Conservation (phyloP, 2,888 invertebrate genomes). For the Plemyria rubiginata region DNA sequence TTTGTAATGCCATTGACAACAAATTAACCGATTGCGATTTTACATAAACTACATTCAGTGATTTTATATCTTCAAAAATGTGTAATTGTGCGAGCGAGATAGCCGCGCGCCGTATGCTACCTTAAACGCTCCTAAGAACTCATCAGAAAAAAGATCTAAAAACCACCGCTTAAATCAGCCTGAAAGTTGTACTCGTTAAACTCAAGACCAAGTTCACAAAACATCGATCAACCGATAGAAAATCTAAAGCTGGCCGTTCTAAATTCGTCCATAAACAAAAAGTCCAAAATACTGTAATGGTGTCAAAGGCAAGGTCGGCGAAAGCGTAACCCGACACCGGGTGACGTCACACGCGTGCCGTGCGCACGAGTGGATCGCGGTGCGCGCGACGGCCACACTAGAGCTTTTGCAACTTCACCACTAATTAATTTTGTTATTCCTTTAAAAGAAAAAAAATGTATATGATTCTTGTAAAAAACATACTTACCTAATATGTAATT, state of each 20-base stretch:
- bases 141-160: background rate
- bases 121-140: no score
- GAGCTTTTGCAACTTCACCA: conserved; percentile 4
- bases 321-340: conserved; percentile 76
- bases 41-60: no score
- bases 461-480: no score
- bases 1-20: no score
- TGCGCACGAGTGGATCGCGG: conserved; percentile 69
- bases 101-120: no score
- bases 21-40: no score
- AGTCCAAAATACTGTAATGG: conserved; percentile 34
- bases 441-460: no score
- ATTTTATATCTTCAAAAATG: no score
- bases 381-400: conserved; percentile 48
- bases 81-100: no score
- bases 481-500: no score
- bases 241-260: conserved; percentile 28
- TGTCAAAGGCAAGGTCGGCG: conserved; percentile 68
- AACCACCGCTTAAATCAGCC: background rate
- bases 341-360: conserved; percentile 80
- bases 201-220: conserved; percentile 17
- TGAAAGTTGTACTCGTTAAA: background rate
- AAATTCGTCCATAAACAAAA: conserved; percentile 42
- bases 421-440: no score
- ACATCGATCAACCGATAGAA: conserved; percentile 11